Evolutionary conservation across 2,113 vertebrate genomes (phyloP).

Genomic region (Poeciliopsis occidentalis): DNA sequence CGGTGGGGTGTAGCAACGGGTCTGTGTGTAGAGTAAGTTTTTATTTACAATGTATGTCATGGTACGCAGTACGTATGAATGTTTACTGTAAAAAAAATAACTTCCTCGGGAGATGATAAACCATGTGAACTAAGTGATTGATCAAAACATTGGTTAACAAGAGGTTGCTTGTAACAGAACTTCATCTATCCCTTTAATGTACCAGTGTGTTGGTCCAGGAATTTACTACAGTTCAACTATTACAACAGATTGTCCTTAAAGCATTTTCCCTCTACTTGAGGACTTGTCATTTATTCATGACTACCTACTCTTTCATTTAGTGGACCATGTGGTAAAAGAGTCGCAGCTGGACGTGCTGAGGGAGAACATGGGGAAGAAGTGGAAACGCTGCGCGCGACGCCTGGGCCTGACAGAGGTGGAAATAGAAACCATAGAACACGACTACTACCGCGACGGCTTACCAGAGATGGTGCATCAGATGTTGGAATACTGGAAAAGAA

Average conservation of each 20-base stretch:
- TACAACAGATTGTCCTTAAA: not conserved
- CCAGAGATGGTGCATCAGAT: constrained; percentile 94
- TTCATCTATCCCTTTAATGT: no score
- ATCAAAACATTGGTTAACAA: no score
- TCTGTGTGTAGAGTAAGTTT: no score
- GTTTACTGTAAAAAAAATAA: no score
- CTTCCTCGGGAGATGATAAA: no score
- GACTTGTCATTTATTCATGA: not conserved
- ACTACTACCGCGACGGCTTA: constrained; percentile 88
- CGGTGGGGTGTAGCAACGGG: no score
- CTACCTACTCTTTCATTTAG: constrained; percentile 33
- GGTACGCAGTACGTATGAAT: no score
- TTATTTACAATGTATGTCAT: no score
- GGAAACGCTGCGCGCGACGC: constrained; percentile 88
- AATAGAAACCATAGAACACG: constrained; percentile 91
- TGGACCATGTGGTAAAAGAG: constrained; percentile 72
- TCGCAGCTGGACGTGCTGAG: constrained; percentile 86
- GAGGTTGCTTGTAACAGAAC: no score
- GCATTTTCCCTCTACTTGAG: not conserved
- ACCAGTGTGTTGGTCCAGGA: not conserved
- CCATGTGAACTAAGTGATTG: no score
- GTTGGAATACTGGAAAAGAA: constrained; percentile 90
- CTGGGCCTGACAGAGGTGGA: constrained; percentile 84
- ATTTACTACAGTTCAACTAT: not conserved
- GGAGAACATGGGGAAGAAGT: constrained; percentile 85